Evolutionary conservation across 1,140 invertebrate genomes (phyloP).

Genomic region (Xylocopa sonorina): DNA sequence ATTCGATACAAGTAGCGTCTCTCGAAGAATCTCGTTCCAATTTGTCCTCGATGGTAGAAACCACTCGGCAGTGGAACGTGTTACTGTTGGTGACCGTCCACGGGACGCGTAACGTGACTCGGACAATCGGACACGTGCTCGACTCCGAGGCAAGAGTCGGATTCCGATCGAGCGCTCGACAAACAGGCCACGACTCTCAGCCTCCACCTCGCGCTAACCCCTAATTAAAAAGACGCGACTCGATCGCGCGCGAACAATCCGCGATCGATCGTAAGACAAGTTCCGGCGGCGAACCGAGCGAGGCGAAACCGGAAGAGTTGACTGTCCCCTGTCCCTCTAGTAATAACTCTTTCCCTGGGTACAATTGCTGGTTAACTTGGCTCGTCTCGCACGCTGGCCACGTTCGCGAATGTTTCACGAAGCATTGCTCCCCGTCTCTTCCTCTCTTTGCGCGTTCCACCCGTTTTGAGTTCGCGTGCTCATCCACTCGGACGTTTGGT

Average conservation of each 20-base stretch:
- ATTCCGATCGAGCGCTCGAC: too few species aligned
- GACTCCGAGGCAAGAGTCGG: too few species aligned
- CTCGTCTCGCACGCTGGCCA: conserved; percentile 63
- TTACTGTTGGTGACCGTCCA: too few species aligned
- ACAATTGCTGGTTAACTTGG: conserved; percentile 73
- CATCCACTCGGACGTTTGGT: not conserved
- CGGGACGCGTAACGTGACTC: too few species aligned
- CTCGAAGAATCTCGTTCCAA: too few species aligned
- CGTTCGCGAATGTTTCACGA: conserved; percentile 75
- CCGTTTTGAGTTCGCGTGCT: not conserved
- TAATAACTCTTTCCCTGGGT: conserved; percentile 67
- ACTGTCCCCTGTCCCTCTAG: conserved; percentile 38
- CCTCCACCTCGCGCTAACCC: not conserved
- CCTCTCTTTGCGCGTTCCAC: not conserved
- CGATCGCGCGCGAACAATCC: conserved; percentile 20
- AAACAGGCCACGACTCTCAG: too few species aligned
- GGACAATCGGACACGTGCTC: too few species aligned
- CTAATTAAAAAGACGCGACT: conserved; percentile 8
- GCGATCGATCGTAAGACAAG: conserved; percentile 10
- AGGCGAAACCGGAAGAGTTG: conserved; percentile 49
- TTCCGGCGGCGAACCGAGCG: not conserved
- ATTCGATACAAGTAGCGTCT: too few species aligned
- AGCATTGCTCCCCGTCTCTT: conserved; percentile 58
- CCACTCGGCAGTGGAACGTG: too few species aligned
- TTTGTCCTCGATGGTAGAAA: too few species aligned